Evolutionary conservation across 2,888 invertebrate genomes (phyloP), one percentile per base, ranked within the genome.

Genomic region (Chrysomela aeneicollis): DNA sequence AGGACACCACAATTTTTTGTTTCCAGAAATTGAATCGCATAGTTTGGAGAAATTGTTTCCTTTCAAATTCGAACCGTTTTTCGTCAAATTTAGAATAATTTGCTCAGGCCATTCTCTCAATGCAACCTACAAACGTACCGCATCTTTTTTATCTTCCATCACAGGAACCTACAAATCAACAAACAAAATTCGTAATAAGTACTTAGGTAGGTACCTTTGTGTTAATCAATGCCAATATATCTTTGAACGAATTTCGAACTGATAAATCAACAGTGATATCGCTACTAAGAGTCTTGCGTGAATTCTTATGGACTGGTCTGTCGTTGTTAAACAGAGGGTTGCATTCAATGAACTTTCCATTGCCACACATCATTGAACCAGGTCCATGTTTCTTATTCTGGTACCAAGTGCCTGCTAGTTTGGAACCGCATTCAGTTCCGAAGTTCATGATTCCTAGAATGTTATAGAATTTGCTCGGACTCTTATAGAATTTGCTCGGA

Each of bases 381-480:
- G 78, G 72, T 0, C 89, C 89, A 66, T 88, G 84, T 74, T 89
- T 89, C 68, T 83, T 82, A 76, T 88, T 86, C 49, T 84, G 76
- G 70, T 82, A 81, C 80, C 87, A 88, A 30, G 84, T 81, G 30
- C 89, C 89, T 69, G 83, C 85, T 70, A 87, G 85, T 75, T 83
- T 84, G 0, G 86, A 84, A 1, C 88, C 88, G 51, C 85, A 80
- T 1, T 85, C 84, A 3, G 84, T 79, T 2, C 87, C 88, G 49
- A 88, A 81, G 71, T 84, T 75, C 70, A 84, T 74, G 37, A 80
- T 67, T 5, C 83, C 83, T 83, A 42, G 17, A 64, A 71, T 12
- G 8, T 3, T 3, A 49, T n/a, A 46, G 37, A n/a, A n/a, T n/a
- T n/a, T n/a, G n/a, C n/a, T n/a, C n/a, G n/a, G n/a, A n/a, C n/a